phyloP scores from a whole-genome alignment of 2,888 invertebrate species.

The Nowickia ferox region DNA sequence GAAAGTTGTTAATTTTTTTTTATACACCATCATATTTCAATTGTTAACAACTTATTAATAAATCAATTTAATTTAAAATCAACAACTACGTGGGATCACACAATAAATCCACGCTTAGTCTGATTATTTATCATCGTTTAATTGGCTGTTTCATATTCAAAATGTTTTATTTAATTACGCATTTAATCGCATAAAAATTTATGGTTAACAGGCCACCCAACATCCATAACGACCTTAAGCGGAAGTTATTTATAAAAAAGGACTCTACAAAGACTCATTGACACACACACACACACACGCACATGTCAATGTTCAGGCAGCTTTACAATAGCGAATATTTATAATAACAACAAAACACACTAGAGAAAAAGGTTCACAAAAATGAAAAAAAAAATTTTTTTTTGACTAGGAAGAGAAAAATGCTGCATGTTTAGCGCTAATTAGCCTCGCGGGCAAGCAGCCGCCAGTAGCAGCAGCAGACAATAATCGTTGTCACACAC shows the following conservation, averaged over 20 bases:
- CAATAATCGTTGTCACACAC: slow-evolving; percentile 24
- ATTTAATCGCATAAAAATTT: slow-evolving; percentile 64
- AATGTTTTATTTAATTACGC: slow-evolving; percentile 54
- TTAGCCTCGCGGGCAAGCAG: slow-evolving; percentile 70
- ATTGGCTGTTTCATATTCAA: slow-evolving; percentile 7
- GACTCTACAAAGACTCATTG: not conserved
- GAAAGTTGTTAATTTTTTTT: too few relatives aligned
- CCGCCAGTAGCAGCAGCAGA: slow-evolving; percentile 38
- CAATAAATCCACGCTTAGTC: not conserved
- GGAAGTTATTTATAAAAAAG: slow-evolving; percentile 47
- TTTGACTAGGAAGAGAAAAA: slow-evolving; percentile 3
- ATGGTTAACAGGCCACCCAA: slow-evolving; percentile 40
- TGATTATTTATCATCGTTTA: not conserved
- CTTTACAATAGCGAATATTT: slow-evolving; percentile 12
- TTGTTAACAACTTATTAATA: not conserved
- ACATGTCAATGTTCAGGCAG: slow-evolving; percentile 3
- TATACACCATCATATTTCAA: too few relatives aligned
- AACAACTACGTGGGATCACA: not conserved
- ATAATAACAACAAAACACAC: slow-evolving; percentile 30
- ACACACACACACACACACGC: too few relatives aligned
- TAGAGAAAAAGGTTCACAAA: not conserved
- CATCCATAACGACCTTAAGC: slow-evolving; percentile 34
- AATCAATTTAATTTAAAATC: not conserved
- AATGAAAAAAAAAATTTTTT: slow-evolving; percentile 6
- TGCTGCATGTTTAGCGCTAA: slow-evolving; percentile 68